Base-by-base conservation (phyloP, 1,140 invertebrate species). In the Subanguina moxae region DNA sequence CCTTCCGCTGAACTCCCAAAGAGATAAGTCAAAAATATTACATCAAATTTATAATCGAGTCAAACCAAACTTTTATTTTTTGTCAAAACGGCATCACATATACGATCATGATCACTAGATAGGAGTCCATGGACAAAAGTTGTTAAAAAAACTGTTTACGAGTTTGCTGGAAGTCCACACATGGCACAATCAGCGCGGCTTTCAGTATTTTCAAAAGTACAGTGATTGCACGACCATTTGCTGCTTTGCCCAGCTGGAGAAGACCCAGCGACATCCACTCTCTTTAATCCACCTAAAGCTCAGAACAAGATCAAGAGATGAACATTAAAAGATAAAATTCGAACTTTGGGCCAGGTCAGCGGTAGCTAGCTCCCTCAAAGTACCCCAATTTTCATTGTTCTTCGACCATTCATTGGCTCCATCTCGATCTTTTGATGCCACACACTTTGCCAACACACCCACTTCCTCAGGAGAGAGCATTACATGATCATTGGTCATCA, bases 191-290 rank as follows among this genome's bases (percentile, higher is more conserved):
- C 78, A 9, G 30, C 27, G 38, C 71, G 52, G 7, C 21, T 17
- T n/a, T 68, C 72, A 1, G 64, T 67, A 46, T 80, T 80, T 61
- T 73, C 62, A 63, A 80, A 81, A 3, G 78, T 80, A 57, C 78
- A 80, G 48, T 82, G 78, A 11, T 46, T 28, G 61, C 78, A 80
- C 9, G 73, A 46, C 78, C 78, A 80, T 17, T 21, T 59, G 1
- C 46, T 65, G 17, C 1, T 32, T 19, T 9, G 45, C n/a, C 1
- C 15, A 13, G 52, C 21, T n/a, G 0, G 25, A 1, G 21, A 17
- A 9, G 1, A 38, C 11, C 59, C 23, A 9, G 21, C n/a, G 9
- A 13, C 19, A 19, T 30, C 11, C 57, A 43, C 5, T 15, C 67
- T 52, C 23, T 25, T 25, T 1, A 15, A 52, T 3, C 48, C 48